These are phyloP conservation scores for Nezara viridula DNA, from an alignment of 2,888 invertebrate species.

Conservation along the genomic window DNA sequence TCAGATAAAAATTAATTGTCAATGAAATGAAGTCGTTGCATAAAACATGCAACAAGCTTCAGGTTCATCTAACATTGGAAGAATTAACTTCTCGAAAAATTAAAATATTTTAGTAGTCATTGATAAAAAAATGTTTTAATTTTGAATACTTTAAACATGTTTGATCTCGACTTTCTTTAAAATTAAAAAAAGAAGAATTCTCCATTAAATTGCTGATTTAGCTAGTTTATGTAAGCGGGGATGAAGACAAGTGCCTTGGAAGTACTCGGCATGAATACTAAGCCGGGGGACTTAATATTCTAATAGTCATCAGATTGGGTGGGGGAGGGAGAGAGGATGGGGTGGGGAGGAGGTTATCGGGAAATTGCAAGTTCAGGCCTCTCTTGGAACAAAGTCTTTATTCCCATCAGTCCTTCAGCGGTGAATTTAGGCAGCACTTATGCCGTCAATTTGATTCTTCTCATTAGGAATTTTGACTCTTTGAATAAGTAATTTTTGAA, in stretches of 20 bases:
- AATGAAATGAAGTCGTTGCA: too few relatives aligned
- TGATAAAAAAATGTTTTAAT: neutral
- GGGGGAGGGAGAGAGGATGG: neutral
- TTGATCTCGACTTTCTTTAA: neutral
- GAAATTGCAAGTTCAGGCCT: neutral
- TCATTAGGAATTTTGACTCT: neutral
- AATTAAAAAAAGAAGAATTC: neutral
- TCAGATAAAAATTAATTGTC: too few relatives aligned
- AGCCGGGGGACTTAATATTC: slow-evolving; percentile 39
- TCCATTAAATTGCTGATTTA: slow-evolving; percentile 39
- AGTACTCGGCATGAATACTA: slow-evolving; percentile 19
- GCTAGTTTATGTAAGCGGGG: slow-evolving; percentile 13
- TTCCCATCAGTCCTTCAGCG: neutral
- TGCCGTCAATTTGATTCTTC: neutral
- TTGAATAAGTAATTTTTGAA: neutral
- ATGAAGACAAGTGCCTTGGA: neutral
- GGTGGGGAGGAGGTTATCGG: neutral
- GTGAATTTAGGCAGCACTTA: neutral
- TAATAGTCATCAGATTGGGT: slow-evolving; percentile 41
- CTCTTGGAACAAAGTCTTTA: slow-evolving; percentile 7
- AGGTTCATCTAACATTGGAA: neutral
- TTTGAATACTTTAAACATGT: neutral
- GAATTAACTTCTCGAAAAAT: neutral
- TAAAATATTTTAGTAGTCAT: slow-evolving; percentile 13
- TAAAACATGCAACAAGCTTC: neutral